Percentiles rank a stretch among this genome's conserved stretches.
These are phyloP conservation scores for Phaenicophaeus curvirostris DNA, from an alignment of 2,797 vertebrate species.

Conservation along the genomic window DNA sequence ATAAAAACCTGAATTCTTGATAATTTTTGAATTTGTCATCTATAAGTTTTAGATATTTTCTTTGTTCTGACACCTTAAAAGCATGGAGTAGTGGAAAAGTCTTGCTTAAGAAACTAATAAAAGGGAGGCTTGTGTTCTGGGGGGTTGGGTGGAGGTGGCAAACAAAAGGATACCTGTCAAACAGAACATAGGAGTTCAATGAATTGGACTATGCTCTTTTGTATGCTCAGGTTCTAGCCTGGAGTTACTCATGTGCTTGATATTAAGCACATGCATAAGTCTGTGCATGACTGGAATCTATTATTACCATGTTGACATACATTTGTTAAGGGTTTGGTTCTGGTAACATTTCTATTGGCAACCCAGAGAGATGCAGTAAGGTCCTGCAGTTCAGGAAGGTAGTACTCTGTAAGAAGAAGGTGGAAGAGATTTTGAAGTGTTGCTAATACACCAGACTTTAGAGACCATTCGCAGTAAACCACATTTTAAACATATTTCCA, in stretches of 20 bases:
- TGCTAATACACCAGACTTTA: constrained; percentile 3
- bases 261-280: constrained; percentile 31
- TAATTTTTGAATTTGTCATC: background rate
- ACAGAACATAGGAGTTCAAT: constrained; percentile 20
- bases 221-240: constrained; percentile 69
- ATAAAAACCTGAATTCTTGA: background rate
- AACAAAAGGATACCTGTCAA: constrained; percentile 62
- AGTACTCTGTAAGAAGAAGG: background rate
- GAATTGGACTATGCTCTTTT: constrained; percentile 54
- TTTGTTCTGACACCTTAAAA: background rate
- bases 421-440: constrained; percentile 22
- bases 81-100: background rate
- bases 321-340: constrained; percentile 59
- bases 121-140: background rate
- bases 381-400: background rate
- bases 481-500: constrained; percentile 47
- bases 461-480: constrained; percentile 1
- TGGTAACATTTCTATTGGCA: constrained; percentile 38
- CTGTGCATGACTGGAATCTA: constrained; percentile 53
- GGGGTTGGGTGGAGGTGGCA: background rate
- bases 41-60: background rate
- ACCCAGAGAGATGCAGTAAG: background rate
- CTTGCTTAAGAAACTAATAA: background rate
- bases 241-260: constrained; percentile 71
- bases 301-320: constrained; percentile 63